Conservation (phyloP, 2,888 invertebrate genomes). For the Tricholauxania praeusta region DNA sequence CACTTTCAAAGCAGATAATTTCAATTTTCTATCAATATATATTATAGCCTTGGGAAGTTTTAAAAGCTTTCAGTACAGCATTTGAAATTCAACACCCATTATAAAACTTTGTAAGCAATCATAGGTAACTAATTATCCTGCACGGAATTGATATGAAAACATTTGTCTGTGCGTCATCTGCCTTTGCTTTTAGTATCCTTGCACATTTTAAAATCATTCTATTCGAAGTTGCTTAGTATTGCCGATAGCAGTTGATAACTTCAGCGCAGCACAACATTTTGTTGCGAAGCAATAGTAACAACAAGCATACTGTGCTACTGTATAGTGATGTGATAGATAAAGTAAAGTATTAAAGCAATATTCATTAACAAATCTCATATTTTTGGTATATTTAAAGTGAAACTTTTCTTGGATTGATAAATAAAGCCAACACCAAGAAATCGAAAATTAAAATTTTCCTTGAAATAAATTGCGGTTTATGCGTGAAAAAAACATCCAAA, state of each 20-base stretch:
- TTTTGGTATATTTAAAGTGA: too few species aligned
- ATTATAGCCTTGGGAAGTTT: too few species aligned
- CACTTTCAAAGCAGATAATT: not conserved
- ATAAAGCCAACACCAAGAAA: too few species aligned
- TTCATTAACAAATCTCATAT: too few species aligned
- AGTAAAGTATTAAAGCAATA: too few species aligned
- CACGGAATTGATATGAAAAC: not conserved
- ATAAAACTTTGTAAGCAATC: slow-evolving; percentile 1
- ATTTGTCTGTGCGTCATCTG: not conserved
- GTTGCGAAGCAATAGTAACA: not conserved
- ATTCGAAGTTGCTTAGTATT: slow-evolving; percentile 4
- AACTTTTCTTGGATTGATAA: too few species aligned
- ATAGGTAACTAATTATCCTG: not conserved
- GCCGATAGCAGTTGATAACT: not conserved
- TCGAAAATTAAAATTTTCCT: too few species aligned
- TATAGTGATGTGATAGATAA: too few species aligned
- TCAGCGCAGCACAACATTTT: too few species aligned
- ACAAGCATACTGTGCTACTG: not conserved
- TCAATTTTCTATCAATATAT: too few species aligned
- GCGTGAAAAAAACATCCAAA: too few species aligned
- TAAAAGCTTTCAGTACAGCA: not conserved
- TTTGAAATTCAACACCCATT: slow-evolving; percentile 15
- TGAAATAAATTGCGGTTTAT: too few species aligned
- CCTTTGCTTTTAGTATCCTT: not conserved
- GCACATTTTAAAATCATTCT: not conserved